Evolutionary conservation across 2,797 vertebrate genomes (phyloP), one percentile per base, ranked within the genome.

Genomic region (Neosalanx taihuensis): DNA sequence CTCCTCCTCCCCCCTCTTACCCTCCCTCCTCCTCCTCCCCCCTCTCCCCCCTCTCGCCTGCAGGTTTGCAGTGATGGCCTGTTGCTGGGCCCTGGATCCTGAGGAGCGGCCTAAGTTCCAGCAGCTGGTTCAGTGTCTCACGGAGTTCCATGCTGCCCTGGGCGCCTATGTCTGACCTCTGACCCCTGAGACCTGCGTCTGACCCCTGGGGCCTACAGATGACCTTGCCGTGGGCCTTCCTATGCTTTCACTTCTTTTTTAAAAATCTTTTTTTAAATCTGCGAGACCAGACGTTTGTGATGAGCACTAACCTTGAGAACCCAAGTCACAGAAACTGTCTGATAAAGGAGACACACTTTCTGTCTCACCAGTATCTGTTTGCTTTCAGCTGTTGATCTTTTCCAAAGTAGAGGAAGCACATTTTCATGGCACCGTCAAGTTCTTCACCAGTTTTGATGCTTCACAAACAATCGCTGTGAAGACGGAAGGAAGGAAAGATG

Each of bases 21-120:
- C 26, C 59, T 12, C 20, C 20, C 3, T 12, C 20, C 23, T 20
- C n/a, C n/a, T 4, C 15, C 17, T 15, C 5, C 57, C 74, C 57
- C 46, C 71, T 41, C 20, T 15, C 20, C 12, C 0, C 9, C 7
- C 26, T 31, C 1, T 67, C n/a, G 83, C 12, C 56, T 76, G 2
- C 84, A 99, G 97, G 77, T 99, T 99, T 91, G 97, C 98, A 71
- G 98, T 99, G 77, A 99, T 99, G 98, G 97, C 98, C 37, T 99
- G 97, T 85, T 99, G 97, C 82, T 99, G 97, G 98, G 98, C 97
- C 35, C 89, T 99, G 76, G 98, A 99, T 86, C 97, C 95, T 0
- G 98, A 99, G 85, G 98, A 99, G 86, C 93, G 97, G 86, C 98
- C 98, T 64, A 99, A 99, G 88, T 99, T 99, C 77, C 97, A 99